Evolutionary conservation across 2,113 vertebrate species (phyloP).

Genomic region (Megaptera novaeangliae): DNA sequence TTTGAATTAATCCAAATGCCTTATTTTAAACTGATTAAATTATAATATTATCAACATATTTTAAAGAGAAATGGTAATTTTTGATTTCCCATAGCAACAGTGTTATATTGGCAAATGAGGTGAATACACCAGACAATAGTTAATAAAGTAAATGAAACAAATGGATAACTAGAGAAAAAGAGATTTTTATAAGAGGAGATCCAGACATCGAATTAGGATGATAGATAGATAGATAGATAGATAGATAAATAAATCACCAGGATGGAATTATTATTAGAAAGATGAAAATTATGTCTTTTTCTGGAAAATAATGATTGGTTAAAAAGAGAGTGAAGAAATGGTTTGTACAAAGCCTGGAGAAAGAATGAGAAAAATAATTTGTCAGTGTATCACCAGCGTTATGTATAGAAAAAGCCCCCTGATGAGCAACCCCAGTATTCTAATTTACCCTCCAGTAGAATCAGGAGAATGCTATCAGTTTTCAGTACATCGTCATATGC

Average conservation of each 20-base stretch:
- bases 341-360: not conserved
- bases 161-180: not conserved
- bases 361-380: not conserved
- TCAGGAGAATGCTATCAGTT: not conserved
- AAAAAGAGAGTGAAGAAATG: not conserved
- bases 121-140: not conserved
- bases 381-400: not conserved
- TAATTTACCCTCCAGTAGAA: not conserved
- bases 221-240: not conserved
- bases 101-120: not conserved
- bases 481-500: not conserved
- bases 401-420: not conserved
- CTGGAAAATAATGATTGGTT: not conserved
- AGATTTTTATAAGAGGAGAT: not conserved
- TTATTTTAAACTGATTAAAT: not conserved
- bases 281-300: not conserved
- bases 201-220: not conserved
- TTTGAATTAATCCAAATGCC: not conserved
- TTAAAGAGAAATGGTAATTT: not conserved
- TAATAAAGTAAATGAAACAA: not conserved
- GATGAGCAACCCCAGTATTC: not conserved
- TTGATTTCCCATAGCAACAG: not conserved
- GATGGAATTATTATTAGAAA: not conserved
- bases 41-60: not conserved
- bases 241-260: not conserved